phyloP scores from a whole-genome alignment of 2,113 vertebrate species.

The Tauraco erythrolophus region DNA sequence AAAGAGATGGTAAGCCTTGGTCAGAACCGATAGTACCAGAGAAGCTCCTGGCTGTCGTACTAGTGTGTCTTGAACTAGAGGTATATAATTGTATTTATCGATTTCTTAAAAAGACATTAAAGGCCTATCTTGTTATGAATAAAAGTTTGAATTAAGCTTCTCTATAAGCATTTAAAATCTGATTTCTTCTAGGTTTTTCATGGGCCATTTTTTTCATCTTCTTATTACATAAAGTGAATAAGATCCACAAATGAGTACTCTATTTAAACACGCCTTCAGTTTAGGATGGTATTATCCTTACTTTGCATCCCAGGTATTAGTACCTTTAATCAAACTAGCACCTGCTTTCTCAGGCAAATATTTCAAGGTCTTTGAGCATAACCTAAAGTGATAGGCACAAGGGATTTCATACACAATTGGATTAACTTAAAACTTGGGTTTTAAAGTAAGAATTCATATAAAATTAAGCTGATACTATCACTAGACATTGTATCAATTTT shows the following conservation, averaged over 20 bases:
- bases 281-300: background rate
- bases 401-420: background rate
- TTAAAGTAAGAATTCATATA: background rate
- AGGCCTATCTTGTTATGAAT: background rate
- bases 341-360: background rate
- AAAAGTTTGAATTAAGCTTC: background rate
- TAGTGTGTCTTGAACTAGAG: background rate
- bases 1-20: background rate
- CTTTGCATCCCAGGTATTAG: background rate
- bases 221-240: background rate
- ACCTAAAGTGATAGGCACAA: background rate
- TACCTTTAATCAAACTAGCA: background rate
- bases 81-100: background rate
- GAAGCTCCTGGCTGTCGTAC: background rate
- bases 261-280: background rate
- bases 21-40: background rate
- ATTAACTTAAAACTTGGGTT: background rate
- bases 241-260: background rate
- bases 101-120: background rate
- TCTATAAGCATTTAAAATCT: background rate
- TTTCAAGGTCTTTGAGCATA: background rate
- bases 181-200: background rate
- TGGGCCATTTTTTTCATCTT: background rate
- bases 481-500: background rate
- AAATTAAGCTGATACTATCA: background rate